Conservation (phyloP, 1,140 invertebrate species). For the Drosophila novamexicana region DNA sequence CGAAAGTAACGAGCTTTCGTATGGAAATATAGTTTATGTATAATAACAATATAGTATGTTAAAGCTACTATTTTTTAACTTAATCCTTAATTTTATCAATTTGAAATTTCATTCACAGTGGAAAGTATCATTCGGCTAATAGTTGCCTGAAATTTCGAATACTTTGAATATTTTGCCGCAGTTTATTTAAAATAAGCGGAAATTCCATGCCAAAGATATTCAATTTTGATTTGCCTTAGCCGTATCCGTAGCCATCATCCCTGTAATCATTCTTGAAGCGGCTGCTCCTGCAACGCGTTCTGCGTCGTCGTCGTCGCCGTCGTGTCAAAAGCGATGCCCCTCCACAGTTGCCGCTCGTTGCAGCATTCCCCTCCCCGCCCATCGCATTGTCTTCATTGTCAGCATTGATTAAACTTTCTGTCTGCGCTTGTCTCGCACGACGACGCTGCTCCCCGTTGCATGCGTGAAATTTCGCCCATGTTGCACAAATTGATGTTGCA, state of each 20-base stretch:
- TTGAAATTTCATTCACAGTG: too few species aligned
- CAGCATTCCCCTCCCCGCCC: not conserved
- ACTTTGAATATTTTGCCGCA: too few species aligned
- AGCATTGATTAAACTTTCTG: constrained; percentile 62
- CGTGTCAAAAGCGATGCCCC: not conserved
- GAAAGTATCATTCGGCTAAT: too few species aligned
- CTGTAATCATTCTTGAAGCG: constrained; percentile 17
- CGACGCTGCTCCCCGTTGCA: constrained; percentile 37
- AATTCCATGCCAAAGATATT: constrained; percentile 4
- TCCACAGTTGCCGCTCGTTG: not conserved
- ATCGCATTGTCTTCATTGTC: constrained; percentile 50
- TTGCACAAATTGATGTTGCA: constrained; percentile 63
- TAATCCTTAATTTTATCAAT: too few species aligned
- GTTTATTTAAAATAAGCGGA: not conserved
- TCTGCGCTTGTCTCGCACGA: constrained; percentile 50
- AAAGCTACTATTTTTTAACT: too few species aligned
- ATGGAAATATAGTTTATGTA: too few species aligned
- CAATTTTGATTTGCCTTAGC: constrained; percentile 12
- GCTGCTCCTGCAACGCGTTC: not conserved
- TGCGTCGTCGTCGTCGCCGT: not conserved
- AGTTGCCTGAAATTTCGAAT: too few species aligned
- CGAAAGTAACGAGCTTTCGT: too few species aligned
- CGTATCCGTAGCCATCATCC: not conserved
- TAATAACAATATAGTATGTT: too few species aligned
- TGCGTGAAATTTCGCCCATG: constrained; percentile 58